Evolutionary conservation across 2,113 vertebrate species (phyloP).

Genomic region (Gulo gulo): DNA sequence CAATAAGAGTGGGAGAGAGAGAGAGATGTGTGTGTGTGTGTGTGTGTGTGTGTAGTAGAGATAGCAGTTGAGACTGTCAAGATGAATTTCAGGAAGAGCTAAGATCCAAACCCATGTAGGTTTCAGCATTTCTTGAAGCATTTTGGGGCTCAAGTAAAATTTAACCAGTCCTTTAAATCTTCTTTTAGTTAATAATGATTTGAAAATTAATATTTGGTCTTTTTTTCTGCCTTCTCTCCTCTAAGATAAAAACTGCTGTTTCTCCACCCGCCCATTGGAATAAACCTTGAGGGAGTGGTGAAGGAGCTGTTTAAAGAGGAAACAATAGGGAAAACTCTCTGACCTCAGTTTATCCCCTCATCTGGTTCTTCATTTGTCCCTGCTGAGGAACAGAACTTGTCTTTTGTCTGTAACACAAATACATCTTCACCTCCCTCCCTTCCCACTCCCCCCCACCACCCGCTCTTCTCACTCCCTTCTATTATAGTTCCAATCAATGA

Average conservation of each 20-base stretch:
- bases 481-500: slow-evolving; percentile 83
- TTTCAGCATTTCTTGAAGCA: slow-evolving; percentile 12
- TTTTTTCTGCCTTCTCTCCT: background rate
- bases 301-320: slow-evolving; percentile 67
- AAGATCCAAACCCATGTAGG: background rate
- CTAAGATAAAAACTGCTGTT: slow-evolving; percentile 30
- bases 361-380: slow-evolving; percentile 83
- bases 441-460: background rate
- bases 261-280: background rate
- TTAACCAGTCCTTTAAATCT: slow-evolving; percentile 12
- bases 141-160: slow-evolving; percentile 7
- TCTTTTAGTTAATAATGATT: slow-evolving; percentile 40
- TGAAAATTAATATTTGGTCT: slow-evolving; percentile 59
- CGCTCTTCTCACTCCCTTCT: slow-evolving; percentile 61
- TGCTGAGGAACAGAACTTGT: slow-evolving; percentile 84
- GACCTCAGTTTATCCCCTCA: slow-evolving; percentile 82
- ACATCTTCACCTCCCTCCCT: slow-evolving; percentile 79
- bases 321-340: slow-evolving; percentile 64
- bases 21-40: too few species aligned
- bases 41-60: background rate
- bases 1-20: background rate
- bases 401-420: slow-evolving; percentile 85
- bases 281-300: slow-evolving; percentile 66
- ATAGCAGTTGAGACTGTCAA: background rate
- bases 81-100: slow-evolving; percentile 17